Percentiles rank a stretch among this genome's conserved stretches.
Conservation (phyloP, 2,888 invertebrate species). For the Limnephilus lunatus region DNA sequence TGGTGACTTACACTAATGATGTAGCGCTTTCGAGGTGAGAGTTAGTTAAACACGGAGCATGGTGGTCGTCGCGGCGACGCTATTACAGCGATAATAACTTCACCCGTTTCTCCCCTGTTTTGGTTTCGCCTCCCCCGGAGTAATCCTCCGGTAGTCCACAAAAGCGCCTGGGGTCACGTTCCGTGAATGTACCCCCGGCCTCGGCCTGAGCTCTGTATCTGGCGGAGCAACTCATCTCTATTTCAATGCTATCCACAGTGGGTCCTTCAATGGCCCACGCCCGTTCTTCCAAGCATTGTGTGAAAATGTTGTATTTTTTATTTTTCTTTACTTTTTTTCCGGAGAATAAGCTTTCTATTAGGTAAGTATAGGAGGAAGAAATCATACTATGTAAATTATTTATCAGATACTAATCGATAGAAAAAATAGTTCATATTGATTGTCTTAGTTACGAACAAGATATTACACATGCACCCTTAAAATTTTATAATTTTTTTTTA, state of each 20-base stretch:
- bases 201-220: conserved; percentile 20
- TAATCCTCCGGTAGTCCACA: conserved; percentile 34
- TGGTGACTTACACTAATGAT: neutral
- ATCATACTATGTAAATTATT: neutral
- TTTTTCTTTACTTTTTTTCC: neutral
- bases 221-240: conserved; percentile 13
- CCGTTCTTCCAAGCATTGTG: neutral
- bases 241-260: conserved; percentile 10
- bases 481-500: no score
- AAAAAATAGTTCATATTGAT: no score
- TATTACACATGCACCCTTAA: no score
- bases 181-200: conserved; percentile 12
- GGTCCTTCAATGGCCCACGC: conserved; percentile 8
- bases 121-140: conserved; percentile 11
- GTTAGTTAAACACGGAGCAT: neutral
- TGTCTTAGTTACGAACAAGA: no score
- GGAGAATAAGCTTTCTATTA: neutral
- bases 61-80: neutral
- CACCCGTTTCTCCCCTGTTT: conserved; percentile 1
- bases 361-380: neutral
- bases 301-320: neutral
- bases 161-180: conserved; percentile 46
- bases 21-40: neutral
- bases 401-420: no score
- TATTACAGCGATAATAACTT: conserved; percentile 17